Base-by-base conservation (phyloP, 2,113 vertebrate genomes). In the Antigone vipio region DNA sequence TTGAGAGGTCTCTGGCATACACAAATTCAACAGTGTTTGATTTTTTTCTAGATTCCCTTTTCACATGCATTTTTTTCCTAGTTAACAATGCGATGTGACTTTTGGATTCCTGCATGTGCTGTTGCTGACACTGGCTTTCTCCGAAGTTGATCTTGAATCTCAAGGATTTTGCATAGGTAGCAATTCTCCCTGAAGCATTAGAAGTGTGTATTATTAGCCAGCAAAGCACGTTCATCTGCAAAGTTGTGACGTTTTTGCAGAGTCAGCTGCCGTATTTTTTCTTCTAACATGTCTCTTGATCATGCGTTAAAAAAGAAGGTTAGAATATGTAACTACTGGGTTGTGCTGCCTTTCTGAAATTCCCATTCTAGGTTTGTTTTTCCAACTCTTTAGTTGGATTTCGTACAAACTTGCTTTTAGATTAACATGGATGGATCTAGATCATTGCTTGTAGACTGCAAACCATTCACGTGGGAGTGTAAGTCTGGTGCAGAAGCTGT, bases 91-190 rank as follows among this genome's bases (percentile, higher is more conserved):
- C 38, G 62, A 22, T 64, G 32, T 22, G 35, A 66, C 63, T 42
- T 81, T 59, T 52, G 26, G 20, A 15, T 63, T 77, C 20, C 20
- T 92, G 59, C 38, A 12, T 0, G 0, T 74, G 59, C 68, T 75
- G 7, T 8, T 95, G 64, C 53, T 18, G 30, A 30, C 38, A 9
- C 13, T 71, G 45, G 81, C 24, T 95, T 93, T 93, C 72, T 92
- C 59, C 78, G 76, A 56, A 80, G 30, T 18, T 95, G 88, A 42
- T 90, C 78, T 90, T 92, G 74, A 93, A n/a, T 49, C 71, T 90
- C 68, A 92, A 95, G 77, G 68, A 93, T 93, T 96, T 89, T 86
- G 84, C 88, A 69, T 24, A 86, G 89, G 64, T 91, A 81, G 96
- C 72, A 62, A 3, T 92, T 96, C 75, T 96, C 68, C 38, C 77